Base-by-base conservation (phyloP, 1,140 invertebrate genomes). In the Drosophila santomea region DNA sequence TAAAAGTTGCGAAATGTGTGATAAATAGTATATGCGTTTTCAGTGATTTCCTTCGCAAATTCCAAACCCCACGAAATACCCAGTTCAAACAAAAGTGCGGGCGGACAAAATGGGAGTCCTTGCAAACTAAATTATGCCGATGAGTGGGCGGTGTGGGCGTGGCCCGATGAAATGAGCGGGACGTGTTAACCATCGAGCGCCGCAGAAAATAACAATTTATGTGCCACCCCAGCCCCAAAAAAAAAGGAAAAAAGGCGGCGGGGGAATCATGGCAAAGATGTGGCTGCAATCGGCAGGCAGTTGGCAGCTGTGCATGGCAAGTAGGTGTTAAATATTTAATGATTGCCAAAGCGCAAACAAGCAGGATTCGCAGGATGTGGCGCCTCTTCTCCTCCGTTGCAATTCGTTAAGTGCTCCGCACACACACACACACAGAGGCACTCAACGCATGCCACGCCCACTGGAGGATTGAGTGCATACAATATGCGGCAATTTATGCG, bases 321-420 rank as follows among this genome's bases (percentile, higher is more conserved):
- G 76, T 74, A 77, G 77, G 62, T 84, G 81, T 77, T 85, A 80
- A 84, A 85, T 85, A 78, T 85, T 85, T 80, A 85, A 85, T 85
- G 67, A 85, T 80, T 84, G 23, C 59, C 78, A 74, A 68, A 80
- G 57, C 68, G 66, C 67, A 63, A 80, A 73, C 67, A 77, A 55
- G 51, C 61, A 14, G 56, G n/a, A 44, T 20, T 36, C 48, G 28
- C 43, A 35, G 38, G 47, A 38, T 43, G 12, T n/a, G 25, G 38
- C 28, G 15, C 35, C 25, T 28, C 17, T 39, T 17, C 44, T 2
- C 12, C 63, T 10, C 59, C 59, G 66, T 17, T 64, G 78, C 74
- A 78, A 77, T 85, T 68, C 54, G 77, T 77, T 84, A 80, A 84
- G 80, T 84, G 81, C 73, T 84, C 48, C 32, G 51, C 38, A 36